Conservation (phyloP, 2,113 vertebrate species). For the Tringa solitaria region DNA sequence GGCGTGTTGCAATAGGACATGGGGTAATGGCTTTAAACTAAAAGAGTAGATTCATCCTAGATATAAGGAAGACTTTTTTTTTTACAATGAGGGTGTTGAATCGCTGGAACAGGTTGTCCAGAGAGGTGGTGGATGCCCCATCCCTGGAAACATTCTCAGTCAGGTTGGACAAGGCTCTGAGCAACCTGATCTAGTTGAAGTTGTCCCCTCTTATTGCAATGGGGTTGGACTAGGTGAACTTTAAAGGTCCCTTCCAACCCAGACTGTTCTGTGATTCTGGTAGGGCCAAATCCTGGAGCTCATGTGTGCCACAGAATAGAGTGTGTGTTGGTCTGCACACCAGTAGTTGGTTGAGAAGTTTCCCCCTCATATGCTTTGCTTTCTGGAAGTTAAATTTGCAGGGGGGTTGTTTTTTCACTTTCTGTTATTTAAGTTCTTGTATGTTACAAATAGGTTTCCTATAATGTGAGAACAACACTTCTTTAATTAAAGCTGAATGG, state of each 20-base stretch:
- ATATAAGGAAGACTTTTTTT: not conserved
- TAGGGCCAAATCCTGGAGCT: not conserved
- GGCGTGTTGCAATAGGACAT: not conserved
- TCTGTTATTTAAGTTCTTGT: not conserved
- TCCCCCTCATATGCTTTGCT: not conserved
- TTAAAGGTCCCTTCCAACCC: not conserved
- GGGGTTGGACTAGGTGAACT: not conserved
- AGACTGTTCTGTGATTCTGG: not conserved
- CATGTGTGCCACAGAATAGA: rapidly evolving
- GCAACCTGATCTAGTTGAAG: not conserved
- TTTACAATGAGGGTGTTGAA: not conserved
- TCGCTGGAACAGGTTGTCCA: not conserved
- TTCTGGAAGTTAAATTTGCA: not conserved
- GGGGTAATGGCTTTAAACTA: not conserved
- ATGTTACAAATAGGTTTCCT: not conserved
- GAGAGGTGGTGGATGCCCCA: not conserved
- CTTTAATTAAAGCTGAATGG: not conserved
- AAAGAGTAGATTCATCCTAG: not conserved
- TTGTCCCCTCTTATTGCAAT: not conserved
- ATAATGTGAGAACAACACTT: not conserved
- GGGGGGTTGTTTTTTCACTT: not conserved
- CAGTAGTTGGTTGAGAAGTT: not conserved
- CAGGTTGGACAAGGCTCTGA: not conserved
- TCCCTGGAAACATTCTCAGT: not conserved
- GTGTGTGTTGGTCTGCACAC: not conserved